Evolutionary conservation across 2,797 vertebrate species (phyloP).

Genomic region (Tadarida brasiliensis): DNA sequence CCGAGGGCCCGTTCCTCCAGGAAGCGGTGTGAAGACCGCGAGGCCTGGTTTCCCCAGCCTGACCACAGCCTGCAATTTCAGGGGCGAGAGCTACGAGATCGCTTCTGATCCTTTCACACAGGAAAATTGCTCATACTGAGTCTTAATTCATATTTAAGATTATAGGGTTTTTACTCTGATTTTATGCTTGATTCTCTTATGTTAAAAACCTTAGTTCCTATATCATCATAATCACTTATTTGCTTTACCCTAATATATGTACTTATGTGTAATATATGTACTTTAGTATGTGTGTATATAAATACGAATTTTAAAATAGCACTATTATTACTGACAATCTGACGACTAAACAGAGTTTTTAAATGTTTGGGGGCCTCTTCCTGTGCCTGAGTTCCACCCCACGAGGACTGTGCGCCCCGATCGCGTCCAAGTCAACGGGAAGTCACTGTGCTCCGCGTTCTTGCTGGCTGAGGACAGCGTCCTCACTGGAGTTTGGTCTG

Average conservation of each 20-base stretch:
- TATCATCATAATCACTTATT: not conserved
- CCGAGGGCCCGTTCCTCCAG: not conserved
- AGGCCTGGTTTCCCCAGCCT: rapidly evolving
- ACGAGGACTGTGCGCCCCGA: not conserved
- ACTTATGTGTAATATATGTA: not conserved
- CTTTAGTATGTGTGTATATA: not conserved
- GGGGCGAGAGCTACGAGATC: rapidly evolving
- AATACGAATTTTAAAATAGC: not conserved
- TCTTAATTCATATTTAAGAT: not conserved
- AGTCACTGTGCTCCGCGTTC: not conserved
- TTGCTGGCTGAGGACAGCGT: no score
- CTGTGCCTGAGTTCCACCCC: not conserved
- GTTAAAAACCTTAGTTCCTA: not conserved
- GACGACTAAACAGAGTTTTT: not conserved
- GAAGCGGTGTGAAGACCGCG: rapidly evolving
- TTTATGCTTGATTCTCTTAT: constrained; percentile 16
- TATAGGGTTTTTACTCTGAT: not conserved
- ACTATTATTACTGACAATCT: not conserved
- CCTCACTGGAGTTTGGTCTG: not conserved
- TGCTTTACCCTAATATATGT: not conserved
- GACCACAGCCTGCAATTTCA: not conserved
- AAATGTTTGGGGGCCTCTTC: not conserved
- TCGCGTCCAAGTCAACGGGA: not conserved
- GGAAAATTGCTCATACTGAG: not conserved
- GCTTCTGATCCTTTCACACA: not conserved